Conservation (phyloP, 2,113 vertebrate genomes). For the rabbit (Oryctolagus cuniculus) region mOryCun1.1 NC_091453.1:120409501-120410000, state of each 20-base stretch:
- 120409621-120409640: constrained; percentile 33
- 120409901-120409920: neutral
- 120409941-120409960: constrained; percentile 4
- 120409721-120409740: neutral
- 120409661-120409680: neutral
- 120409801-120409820: neutral
- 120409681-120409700: neutral
- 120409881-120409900: neutral
- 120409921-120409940: neutral
- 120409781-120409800: neutral
- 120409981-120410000: constrained; percentile 36
- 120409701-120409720: neutral
- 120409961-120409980: neutral
- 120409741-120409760: neutral
- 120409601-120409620: constrained; percentile 15
- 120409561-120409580: neutral
- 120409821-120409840: neutral
- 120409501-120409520: constrained; percentile 33
- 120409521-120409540: constrained; percentile 7
- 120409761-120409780: neutral
- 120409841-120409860: neutral
- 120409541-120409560: constrained; percentile 48
- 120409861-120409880: neutral
- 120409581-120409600: constrained; percentile 1
- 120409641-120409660: neutral